Evolutionary conservation across 2,888 invertebrate species (phyloP), one percentile per base, ranked within the genome.

Genomic region (Strigamia transsilvanica): DNA sequence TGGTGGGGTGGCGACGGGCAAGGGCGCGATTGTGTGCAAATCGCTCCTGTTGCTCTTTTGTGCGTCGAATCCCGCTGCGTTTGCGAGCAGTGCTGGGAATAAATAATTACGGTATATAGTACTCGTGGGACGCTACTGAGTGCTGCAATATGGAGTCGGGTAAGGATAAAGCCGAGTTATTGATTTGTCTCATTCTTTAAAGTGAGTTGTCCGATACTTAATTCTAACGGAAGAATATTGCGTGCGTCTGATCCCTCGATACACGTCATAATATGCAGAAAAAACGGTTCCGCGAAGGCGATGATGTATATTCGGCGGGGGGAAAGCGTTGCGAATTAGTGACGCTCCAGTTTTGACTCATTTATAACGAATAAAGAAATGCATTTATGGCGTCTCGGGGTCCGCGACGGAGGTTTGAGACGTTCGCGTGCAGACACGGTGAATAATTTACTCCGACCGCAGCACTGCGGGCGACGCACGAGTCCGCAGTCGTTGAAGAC

Each of bases 341-440:
- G 46, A 13, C 46, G 46, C 46, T 46, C 46, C 15, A n/a, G 46
- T n/a, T 46, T 46, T 46, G 46, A n/a, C 46, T 46, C 46, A 46
- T 46, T 46, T 46, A 46, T 46, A 46, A 46, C 7, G 46, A 46
- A 46, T 46, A 46, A 46, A 46, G 46, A 46, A 46, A 46, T 46
- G 46, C 46, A 46, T 46, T 46, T 46, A 46, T 46, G 46, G 46
- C 46, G 15, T n/a, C 38, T 38, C 46, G 46, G 46, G 46, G 15
- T 46, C 46, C 46, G 46, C 46, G 46, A n/a, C 46, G 46, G 46
- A 46, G 46, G 46, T 46, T 27, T n/a, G 46, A 46, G 46, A 46
- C 46, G 42, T 15, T 42, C 42, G 42, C 5, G 46, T 46, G 46
- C 46, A 15, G 46, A 46, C 46, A 15, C 46, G 46, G 46, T 46